A percentile compares a stretch with the other conserved stretches of the same genome.
Evolutionary conservation across 2,113 vertebrate genomes (phyloP).

Genomic region (Rhodinocichla rosea): DNA sequence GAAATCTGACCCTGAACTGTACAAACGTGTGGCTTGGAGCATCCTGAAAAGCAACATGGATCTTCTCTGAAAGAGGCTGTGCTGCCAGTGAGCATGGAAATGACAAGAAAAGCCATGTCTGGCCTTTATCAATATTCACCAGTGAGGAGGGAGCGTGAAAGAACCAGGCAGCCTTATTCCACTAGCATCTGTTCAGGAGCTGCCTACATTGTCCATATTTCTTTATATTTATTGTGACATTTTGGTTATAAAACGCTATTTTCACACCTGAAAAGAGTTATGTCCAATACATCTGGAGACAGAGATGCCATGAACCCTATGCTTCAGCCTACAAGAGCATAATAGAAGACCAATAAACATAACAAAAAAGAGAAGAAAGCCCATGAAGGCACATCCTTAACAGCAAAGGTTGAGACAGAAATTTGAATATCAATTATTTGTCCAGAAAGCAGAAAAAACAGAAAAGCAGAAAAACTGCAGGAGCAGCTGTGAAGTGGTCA

Average conservation of each 20-base stretch:
- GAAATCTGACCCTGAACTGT: not conserved
- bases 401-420: not conserved
- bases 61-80: not conserved
- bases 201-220: not conserved
- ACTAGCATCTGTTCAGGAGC: not conserved
- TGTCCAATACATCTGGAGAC: not conserved
- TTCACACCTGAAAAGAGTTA: not conserved
- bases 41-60: not conserved
- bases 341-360: not conserved
- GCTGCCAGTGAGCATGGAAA: not conserved
- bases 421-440: not conserved
- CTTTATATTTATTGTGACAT: not conserved
- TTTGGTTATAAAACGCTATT: not conserved
- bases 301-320: not conserved
- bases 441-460: not conserved
- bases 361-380: not conserved
- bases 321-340: not conserved
- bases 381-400: not conserved
- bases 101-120: not conserved
- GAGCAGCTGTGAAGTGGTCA: not conserved
- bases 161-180: not conserved
- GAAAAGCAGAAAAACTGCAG: not conserved
- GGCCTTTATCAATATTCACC: not conserved
- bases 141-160: not conserved
- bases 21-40: not conserved